These are phyloP conservation scores for Coregonus clupeaformis DNA, from an alignment of 2,113 vertebrate genomes.

Conservation along the genomic window DNA sequence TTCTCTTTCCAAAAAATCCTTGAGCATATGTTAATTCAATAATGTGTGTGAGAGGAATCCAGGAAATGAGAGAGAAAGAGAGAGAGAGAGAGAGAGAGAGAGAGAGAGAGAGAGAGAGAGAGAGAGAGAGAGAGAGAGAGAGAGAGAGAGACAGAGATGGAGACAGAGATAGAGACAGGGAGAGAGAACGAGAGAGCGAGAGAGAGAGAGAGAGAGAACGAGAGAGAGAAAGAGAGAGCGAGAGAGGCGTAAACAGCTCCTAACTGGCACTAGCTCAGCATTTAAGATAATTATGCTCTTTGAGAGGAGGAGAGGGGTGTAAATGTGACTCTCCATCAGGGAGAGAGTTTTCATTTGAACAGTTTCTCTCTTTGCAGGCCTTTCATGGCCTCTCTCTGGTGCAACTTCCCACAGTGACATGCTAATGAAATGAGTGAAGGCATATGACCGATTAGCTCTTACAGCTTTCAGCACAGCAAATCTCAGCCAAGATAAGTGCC, in stretches of 20 bases:
- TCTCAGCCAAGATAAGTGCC: constrained; percentile 17
- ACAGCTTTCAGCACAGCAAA: constrained; percentile 27
- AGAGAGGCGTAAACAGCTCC: constrained; percentile 52
- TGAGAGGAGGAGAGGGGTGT: constrained; percentile 46
- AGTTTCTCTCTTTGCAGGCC: constrained; percentile 50
- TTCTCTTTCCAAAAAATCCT: constrained; percentile 54
- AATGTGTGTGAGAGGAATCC: constrained; percentile 67
- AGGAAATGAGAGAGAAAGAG: constrained; percentile 63
- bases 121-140: background rate
- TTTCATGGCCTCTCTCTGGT: constrained; percentile 33
- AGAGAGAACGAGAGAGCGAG: background rate
- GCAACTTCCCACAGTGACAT: constrained; percentile 33
- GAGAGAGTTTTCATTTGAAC: constrained; percentile 51
- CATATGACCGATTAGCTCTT: constrained; percentile 45
- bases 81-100: constrained; percentile 2
- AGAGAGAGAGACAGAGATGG: background rate
- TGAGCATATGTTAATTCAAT: constrained; percentile 73
- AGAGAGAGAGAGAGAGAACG: no score
- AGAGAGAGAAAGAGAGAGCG: constrained; percentile 8
- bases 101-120: background rate
- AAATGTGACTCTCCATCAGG: constrained; percentile 63
- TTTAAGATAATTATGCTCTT: constrained; percentile 72
- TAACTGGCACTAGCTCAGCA: constrained; percentile 57
- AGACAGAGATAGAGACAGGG: no score
- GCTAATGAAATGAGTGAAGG: constrained; percentile 45